Evolutionary conservation across 2,797 vertebrate species (phyloP), one percentile per base, ranked within the genome.

Genomic region (Phaenicophaeus curvirostris): DNA sequence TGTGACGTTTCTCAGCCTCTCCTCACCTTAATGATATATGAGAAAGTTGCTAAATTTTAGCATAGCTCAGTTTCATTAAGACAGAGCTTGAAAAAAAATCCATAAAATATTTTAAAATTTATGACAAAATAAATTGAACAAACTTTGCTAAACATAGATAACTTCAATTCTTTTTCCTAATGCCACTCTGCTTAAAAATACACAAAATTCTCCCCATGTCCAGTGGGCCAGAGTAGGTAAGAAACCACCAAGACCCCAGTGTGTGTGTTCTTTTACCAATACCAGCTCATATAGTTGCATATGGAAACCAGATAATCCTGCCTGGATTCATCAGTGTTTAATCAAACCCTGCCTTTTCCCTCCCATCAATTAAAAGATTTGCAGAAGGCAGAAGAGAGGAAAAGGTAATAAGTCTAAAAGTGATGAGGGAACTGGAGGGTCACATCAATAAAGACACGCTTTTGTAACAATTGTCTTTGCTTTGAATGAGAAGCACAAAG

Each of bases 391-490:
- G 77, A 57, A 54, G 48, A 87, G 65, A 82, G 46, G 50, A 85
- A 44, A 90, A 92, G 50, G 59, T 31, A 88, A 1, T 50, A 89
- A 92, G 65, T 63, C 7, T 5, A 63, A 85, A 92, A 90, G 77
- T 5, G 71, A 37, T 35, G 55, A 91, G 80, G 57, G 69, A 93
- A 82, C 44, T 0, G 0, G 57, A 79, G 71, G 77, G 67, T 93
- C 95, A 89, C 94, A 93, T 94, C 96, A 93, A 90, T 94, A 93
- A 94, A 96, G 91, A 81, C 92, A 81, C 82, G 27, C 67, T 96
- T 95, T 96, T 96, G 90, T 96, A 96, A 87, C 89, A 92, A 83
- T 75, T 84, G n/a, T 90, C 95, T 93, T 93, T 91, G 74, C 89
- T 87, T 42, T 3, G 88, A 93, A 35, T 15, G 23, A 77, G 66